Evolutionary conservation across 2,888 invertebrate species (phyloP).

Genomic region (Desoria tigrina): DNA sequence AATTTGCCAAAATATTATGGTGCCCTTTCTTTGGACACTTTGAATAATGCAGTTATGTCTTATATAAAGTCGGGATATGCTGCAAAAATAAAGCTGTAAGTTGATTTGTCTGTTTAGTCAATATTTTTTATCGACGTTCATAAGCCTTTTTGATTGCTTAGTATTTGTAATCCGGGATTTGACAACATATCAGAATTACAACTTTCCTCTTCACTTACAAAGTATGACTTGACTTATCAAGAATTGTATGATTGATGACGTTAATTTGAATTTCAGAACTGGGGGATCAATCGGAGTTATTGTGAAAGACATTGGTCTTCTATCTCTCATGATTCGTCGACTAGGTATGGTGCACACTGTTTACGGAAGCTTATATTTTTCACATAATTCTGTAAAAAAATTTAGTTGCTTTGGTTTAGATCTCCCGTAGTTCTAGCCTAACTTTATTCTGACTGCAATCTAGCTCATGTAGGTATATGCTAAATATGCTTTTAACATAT

Average conservation of each 20-base stretch:
- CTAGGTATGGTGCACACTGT: no score
- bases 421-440: no score
- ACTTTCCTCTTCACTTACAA: neutral
- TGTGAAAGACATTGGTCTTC: constrained; percentile 30
- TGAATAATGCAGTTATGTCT: constrained; percentile 51
- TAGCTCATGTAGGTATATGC: no score
- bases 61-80: constrained; percentile 44
- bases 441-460: no score
- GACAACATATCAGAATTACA: no score
- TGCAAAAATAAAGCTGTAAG: constrained; percentile 49
- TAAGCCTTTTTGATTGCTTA: no score
- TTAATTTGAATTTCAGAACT: constrained; percentile 14
- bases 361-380: no score
- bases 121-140: neutral
- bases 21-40: constrained; percentile 68
- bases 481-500: no score
- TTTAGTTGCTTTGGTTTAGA: neutral
- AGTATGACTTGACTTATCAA: neutral
- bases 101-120: no score
- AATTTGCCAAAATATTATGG: constrained; percentile 46
- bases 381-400: no score
- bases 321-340: constrained; percentile 24
- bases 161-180: no score
- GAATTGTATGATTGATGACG: neutral
- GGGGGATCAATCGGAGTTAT: constrained; percentile 34